A percentile compares a stretch with the other conserved stretches of the same genome.
These are phyloP conservation scores for Andrena fulva DNA, from an alignment of 2,888 invertebrate genomes.

Conservation along the genomic window DNA sequence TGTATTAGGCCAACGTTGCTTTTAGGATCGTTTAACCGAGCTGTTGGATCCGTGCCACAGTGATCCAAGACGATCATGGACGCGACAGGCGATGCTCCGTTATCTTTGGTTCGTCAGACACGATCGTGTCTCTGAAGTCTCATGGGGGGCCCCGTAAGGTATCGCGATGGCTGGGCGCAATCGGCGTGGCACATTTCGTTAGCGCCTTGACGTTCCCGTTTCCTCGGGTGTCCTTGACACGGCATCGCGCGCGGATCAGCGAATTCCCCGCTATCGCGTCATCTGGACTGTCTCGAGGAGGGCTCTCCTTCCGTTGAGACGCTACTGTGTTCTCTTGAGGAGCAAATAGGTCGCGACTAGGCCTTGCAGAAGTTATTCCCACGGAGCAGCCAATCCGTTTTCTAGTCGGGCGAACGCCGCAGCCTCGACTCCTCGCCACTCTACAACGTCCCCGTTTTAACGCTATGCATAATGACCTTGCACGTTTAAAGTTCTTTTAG, in stretches of 20 bases:
- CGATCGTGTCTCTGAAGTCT: conserved; percentile 13
- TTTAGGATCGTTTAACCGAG: not conserved
- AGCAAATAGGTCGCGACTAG: conserved; percentile 18
- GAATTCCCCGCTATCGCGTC: conserved; percentile 50
- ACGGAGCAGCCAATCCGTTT: conserved; percentile 1
- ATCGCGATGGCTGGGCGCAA: not conserved
- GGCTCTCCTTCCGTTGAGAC: not conserved
- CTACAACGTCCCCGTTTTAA: conserved; percentile 54
- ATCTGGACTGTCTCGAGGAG: conserved; percentile 29
- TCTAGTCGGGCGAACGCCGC: conserved; percentile 20
- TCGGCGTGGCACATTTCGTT: conserved; percentile 48
- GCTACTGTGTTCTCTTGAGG: conserved; percentile 8
- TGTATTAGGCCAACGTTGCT: conserved; percentile 14
- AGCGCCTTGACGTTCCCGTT: conserved; percentile 24
- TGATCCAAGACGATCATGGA: conserved; percentile 2
- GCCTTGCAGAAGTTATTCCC: conserved; percentile 19
- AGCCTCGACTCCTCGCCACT: conserved; percentile 32
- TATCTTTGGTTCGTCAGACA: conserved; percentile 45
- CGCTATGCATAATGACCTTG: conserved; percentile 68
- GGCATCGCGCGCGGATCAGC: conserved; percentile 42
- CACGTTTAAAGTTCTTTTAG: conserved; percentile 67
- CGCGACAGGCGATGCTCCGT: conserved; percentile 36
- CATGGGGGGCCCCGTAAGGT: not conserved
- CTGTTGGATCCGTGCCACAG: not conserved
- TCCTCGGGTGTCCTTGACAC: conserved; percentile 42